Evolutionary conservation across 2,797 vertebrate genomes (phyloP), one percentile per base, ranked within the genome.

Genomic region (Pempheris klunzingeri): DNA sequence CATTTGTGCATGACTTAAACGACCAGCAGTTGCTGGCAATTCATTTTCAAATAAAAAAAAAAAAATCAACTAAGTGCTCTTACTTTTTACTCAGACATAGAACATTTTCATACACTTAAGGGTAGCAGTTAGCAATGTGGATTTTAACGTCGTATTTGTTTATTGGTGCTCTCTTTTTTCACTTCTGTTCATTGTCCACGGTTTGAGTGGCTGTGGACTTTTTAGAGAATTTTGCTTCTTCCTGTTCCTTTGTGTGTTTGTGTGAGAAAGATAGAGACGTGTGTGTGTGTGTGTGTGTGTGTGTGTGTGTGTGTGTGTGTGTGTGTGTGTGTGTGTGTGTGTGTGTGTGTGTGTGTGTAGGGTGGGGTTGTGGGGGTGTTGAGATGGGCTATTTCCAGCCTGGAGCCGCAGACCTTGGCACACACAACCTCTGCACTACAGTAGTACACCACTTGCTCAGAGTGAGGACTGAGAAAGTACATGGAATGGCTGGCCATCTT

Each of bases 361-460:
- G 24, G 13, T 2, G 71, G 7, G 36, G 11, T 15, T 3, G n/a
- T n/a, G 46, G 28, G 22, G 18, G 14, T 24, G 36, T 64, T 47
- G 34, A 67, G 47, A 54, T 83, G 77, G 61, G 52, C 57, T 62
- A 76, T 62, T 78, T 84, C 75, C 83, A 86, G 53, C 39, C 47
- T 62, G 22, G 50, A 63, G 44, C 66, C 74, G 26, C 43, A 71
- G 47, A 81, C 65, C 46, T 71, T 80, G 75, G 74, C 81, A 60
- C 74, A 74, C 82, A 66, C 71, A 46, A 28, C 10, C 26, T 18
- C 30, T 67, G 12, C 61, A 47, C 53, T 66, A 66, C 49, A 63
- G 71, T 47, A 47, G 59, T 68, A 38, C 64, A 84, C 61, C 34
- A 70, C 84, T 74, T 64, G 67, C 52, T 66, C 53, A 36, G 43